Evolutionary conservation across 2,888 invertebrate species (phyloP).

Genomic region (Tuta absoluta): DNA sequence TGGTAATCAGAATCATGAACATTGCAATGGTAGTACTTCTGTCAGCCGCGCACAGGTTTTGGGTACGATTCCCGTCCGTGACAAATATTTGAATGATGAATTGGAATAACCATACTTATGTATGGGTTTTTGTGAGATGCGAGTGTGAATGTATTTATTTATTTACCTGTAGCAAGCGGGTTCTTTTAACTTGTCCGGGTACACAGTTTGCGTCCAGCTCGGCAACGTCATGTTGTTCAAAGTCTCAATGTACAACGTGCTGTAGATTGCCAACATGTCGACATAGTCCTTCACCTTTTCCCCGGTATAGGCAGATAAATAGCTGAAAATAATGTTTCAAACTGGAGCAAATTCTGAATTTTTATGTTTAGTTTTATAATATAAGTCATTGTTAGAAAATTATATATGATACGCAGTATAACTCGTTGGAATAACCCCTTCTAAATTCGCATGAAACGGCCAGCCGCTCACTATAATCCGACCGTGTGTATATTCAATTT

Average conservation of each 20-base stretch:
- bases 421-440: too few relatives aligned
- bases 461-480: too few relatives aligned
- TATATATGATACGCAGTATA: too few relatives aligned
- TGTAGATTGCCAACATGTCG: slow-evolving; percentile 83
- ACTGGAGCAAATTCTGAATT: not conserved
- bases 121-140: not conserved
- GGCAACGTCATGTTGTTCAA: slow-evolving; percentile 84
- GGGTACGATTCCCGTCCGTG: too few relatives aligned
- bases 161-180: slow-evolving; percentile 82
- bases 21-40: too few relatives aligned
- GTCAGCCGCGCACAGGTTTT: too few relatives aligned
- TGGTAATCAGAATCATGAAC: too few relatives aligned
- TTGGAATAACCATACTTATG: not conserved
- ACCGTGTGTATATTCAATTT: too few relatives aligned
- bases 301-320: slow-evolving; percentile 85
- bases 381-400: too few relatives aligned
- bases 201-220: slow-evolving; percentile 84
- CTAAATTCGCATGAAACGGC: too few relatives aligned
- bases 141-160: not conserved
- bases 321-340: slow-evolving; percentile 57
- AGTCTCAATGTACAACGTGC: slow-evolving; percentile 84
- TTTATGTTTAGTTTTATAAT: too few relatives aligned
- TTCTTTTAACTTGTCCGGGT: slow-evolving; percentile 83
- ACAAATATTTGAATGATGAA: too few relatives aligned
- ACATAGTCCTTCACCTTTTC: slow-evolving; percentile 76